These are phyloP conservation scores for Siniperca chuatsi DNA, from an alignment of 2,113 vertebrate genomes.

Conservation along the genomic window DNA sequence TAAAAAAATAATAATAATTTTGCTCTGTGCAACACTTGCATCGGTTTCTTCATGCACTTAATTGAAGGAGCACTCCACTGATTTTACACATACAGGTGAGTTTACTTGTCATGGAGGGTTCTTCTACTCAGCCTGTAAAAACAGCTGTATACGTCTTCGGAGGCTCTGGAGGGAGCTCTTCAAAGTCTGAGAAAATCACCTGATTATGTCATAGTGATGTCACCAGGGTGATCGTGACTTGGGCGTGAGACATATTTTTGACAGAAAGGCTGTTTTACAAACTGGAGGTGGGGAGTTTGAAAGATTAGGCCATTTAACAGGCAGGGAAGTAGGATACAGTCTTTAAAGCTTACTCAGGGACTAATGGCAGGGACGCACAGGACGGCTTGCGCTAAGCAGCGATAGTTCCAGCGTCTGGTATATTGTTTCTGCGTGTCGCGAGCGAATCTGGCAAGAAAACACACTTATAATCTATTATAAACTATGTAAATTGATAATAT, in stretches of 20 bases:
- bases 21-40: no score
- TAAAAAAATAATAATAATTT: background rate
- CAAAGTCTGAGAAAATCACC: background rate
- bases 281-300: background rate
- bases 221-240: background rate
- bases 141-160: no score
- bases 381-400: no score
- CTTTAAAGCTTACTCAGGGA: background rate
- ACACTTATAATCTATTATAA: no score
- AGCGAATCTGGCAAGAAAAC: no score
- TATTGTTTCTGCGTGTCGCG: no score
- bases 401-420: no score
- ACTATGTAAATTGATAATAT: no score
- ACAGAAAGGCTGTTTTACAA: background rate
- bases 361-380: no score
- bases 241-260: background rate
- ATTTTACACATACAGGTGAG: background rate
- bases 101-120: background rate
- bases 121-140: no score
- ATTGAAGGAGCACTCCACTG: background rate
- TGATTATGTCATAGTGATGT: background rate
- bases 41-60: background rate
- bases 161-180: no score
- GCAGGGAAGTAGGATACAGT: background rate
- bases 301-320: background rate